Evolutionary conservation across 2,797 vertebrate species (phyloP), one percentile per base, ranked within the genome.

Genomic region (Chiroxiphia lanceolata): DNA sequence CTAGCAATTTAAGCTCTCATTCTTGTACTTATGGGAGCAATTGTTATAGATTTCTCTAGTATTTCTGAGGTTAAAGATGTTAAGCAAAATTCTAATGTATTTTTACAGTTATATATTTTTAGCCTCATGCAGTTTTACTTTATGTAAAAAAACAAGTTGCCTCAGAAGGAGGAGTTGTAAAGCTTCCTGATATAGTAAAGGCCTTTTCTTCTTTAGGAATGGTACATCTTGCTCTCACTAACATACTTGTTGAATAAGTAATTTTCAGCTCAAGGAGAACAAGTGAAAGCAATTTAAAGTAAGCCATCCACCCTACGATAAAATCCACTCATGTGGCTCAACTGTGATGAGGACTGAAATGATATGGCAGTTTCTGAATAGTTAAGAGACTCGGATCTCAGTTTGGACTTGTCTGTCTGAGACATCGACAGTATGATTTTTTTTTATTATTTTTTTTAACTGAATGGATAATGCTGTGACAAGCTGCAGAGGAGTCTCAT

Each of bases 361-460:
- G 34, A 86, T 40, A 44, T 59, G 82, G 31, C 44, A 63, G 10
- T 51, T 88, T 92, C 63, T 82, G 81, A 84, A 69, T 23, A 85
- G 64, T 54, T 29, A 57, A 6, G 31, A 93, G 44, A 45, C 25
- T 33, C 27, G 36, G 51, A 34, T 89, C 72, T 78, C 36, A 38
- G 84, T 92, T 87, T 85, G 59, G 68, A 87, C 84, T 93, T 92
- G 93, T 48, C 74, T 63, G 15, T 63, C 69, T 81, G 47, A 88
- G 77, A 57, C 18, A 42, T 53, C 53, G 71, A 78, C 15, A 20
- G 7, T 51, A 42, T 36, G 31, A 10, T n/a, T 13, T 21, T 47
- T 47, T 47, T 67, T 63, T 10, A 9, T 26, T 4, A 2, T 6
- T 38, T 51, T 36, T 60, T 60, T 90, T 17, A 45, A 64, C n/a